A percentile compares a stretch with the other conserved stretches of the same genome.
phyloP scores from a whole-genome alignment of 2,797 vertebrate species.

The Argyrosomus regius region DNA sequence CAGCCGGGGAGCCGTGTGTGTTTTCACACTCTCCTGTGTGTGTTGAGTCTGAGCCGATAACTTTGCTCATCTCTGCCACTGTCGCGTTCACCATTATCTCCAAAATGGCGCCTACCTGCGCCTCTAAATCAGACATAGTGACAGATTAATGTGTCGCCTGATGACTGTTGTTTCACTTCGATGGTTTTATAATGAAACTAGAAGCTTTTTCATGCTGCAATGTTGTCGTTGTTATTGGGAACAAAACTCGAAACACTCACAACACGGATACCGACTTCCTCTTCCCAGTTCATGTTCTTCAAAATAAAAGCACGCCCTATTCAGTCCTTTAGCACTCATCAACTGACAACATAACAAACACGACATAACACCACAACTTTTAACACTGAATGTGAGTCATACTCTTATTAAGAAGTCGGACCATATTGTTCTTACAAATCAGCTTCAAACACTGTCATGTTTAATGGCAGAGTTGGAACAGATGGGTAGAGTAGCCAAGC shows the following conservation, averaged over 20 bases:
- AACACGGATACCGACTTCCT: background rate
- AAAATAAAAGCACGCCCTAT: constrained; percentile 56
- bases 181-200: accelerated
- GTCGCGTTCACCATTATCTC: constrained; percentile 71
- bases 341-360: too few relatives aligned
- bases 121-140: constrained; percentile 75
- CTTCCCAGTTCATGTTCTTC: constrained; percentile 56
- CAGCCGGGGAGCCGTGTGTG: constrained; percentile 1
- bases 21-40: constrained; percentile 20
- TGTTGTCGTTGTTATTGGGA: background rate
- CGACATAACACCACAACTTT: too few relatives aligned
- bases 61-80: constrained; percentile 75
- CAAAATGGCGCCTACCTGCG: constrained; percentile 72
- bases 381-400: background rate
- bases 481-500: background rate
- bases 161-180: accelerated
- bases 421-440: background rate
- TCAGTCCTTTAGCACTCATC: background rate
- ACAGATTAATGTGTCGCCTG: accelerated
- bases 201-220: background rate
- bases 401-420: background rate
- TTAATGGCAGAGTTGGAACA: background rate
- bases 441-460: background rate
- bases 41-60: constrained; percentile 44
- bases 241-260: background rate